Evolutionary conservation across 2,113 vertebrate species (phyloP).

Genomic region (Stigmatopora argus): DNA sequence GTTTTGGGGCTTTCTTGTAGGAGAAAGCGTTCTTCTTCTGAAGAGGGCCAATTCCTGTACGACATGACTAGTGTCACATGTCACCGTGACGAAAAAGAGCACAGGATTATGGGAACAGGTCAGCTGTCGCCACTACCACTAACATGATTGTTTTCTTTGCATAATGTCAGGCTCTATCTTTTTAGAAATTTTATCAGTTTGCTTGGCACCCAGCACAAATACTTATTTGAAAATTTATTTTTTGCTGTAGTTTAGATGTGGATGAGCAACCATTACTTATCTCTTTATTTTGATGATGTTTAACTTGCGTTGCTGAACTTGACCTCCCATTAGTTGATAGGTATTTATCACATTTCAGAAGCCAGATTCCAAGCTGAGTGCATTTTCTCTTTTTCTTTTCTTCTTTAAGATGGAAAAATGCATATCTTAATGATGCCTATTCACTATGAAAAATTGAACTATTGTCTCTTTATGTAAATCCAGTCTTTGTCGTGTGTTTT

Average conservation of each 20-base stretch:
- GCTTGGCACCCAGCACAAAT: not conserved
- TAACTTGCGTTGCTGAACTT: too few species aligned
- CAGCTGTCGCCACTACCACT: constrained; percentile 2
- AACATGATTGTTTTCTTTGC: too few species aligned
- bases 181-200: not conserved
- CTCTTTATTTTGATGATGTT: too few species aligned
- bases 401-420: too few species aligned
- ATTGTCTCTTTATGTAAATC: not conserved
- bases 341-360: too few species aligned
- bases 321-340: too few species aligned
- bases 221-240: too few species aligned
- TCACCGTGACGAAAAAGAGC: constrained; percentile 55
- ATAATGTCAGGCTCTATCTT: not conserved
- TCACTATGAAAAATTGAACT: not conserved
- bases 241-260: too few species aligned
- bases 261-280: too few species aligned
- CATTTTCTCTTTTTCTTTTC: not conserved
- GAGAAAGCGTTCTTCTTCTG: constrained; percentile 75
- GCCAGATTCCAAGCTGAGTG: too few species aligned
- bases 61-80: constrained; percentile 60
- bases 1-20: constrained; percentile 37
- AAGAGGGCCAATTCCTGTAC: constrained; percentile 51
- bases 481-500: not conserved
- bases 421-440: not conserved
- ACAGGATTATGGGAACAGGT: constrained; percentile 64